phyloP scores from a whole-genome alignment of 2,113 vertebrate species.

The Herpetotheres cachinnans region DNA sequence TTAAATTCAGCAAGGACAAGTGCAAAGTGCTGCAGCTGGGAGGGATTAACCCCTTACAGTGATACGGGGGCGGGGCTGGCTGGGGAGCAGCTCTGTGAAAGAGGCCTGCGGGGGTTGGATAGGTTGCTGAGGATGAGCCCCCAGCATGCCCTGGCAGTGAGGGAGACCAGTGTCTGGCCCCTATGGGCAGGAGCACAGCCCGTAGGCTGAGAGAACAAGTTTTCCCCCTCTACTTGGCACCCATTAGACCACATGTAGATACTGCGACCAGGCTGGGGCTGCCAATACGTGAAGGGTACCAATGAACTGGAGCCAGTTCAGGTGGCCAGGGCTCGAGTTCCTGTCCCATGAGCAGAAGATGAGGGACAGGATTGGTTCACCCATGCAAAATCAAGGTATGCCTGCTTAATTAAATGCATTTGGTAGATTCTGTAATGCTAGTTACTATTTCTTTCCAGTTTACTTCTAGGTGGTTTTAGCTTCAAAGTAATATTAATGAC shows the following conservation, averaged over 20 bases:
- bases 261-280: not conserved
- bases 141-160: not conserved
- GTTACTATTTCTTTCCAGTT: not conserved
- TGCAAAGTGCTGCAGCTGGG: not conserved
- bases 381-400: not conserved
- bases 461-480: not conserved
- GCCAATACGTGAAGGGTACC: not conserved
- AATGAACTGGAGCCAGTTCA: not conserved
- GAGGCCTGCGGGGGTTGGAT: not conserved
- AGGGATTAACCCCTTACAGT: not conserved
- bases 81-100: not conserved
- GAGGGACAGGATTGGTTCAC: not conserved
- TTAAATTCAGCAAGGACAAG: not conserved
- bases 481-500: not conserved
- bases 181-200: not conserved
- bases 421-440: not conserved
- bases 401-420: not conserved
- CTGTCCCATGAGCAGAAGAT: not conserved
- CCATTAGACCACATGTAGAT: rapidly evolving
- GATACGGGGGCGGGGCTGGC: not conserved
- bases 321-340: not conserved
- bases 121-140: not conserved
- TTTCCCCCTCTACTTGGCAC: not conserved
- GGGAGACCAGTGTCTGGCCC: not conserved
- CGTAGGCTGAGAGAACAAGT: rapidly evolving